phyloP scores from a whole-genome alignment of 2,888 invertebrate species.

The Eudasyphora cyanicolor region DNA sequence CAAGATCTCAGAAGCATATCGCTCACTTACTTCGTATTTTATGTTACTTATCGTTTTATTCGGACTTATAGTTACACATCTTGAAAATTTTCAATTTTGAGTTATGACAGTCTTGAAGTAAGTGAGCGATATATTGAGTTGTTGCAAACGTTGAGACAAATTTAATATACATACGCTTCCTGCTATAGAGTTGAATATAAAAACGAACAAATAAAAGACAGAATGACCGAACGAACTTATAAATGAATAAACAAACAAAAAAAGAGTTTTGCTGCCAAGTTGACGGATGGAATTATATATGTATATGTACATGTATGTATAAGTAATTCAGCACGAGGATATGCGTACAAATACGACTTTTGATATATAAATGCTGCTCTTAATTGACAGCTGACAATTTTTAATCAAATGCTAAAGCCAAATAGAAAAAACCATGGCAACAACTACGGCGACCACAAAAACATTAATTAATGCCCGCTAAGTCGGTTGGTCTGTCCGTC shows the following conservation, averaged over 20 bases:
- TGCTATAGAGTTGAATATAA: neutral
- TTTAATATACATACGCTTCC: neutral
- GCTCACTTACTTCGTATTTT: too few relatives aligned
- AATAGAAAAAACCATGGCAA: slow-evolving; percentile 12
- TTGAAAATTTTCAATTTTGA: too few relatives aligned
- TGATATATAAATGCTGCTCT: slow-evolving; percentile 54
- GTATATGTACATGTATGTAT: neutral
- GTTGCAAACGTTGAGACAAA: neutral
- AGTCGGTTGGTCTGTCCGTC: neutral
- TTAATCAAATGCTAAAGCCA: slow-evolving; percentile 55
- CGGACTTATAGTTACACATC: too few relatives aligned
- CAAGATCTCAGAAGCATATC: too few relatives aligned
- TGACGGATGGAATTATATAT: slow-evolving; percentile 56
- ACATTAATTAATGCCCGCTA: slow-evolving; percentile 55
- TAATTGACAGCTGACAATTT: slow-evolving; percentile 63
- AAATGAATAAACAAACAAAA: slow-evolving; percentile 8
- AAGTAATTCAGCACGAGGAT: too few relatives aligned
- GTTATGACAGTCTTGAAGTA: too few relatives aligned
- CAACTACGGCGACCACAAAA: neutral
- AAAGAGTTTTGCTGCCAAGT: slow-evolving; percentile 39
- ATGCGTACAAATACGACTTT: slow-evolving; percentile 23
- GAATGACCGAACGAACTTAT: neutral
- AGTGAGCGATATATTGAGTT: too few relatives aligned
- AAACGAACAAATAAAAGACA: neutral
- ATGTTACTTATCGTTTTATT: too few relatives aligned